These are phyloP conservation scores for Apodemus sylvaticus DNA, from an alignment of 2,113 vertebrate genomes.

Conservation along the genomic window DNA sequence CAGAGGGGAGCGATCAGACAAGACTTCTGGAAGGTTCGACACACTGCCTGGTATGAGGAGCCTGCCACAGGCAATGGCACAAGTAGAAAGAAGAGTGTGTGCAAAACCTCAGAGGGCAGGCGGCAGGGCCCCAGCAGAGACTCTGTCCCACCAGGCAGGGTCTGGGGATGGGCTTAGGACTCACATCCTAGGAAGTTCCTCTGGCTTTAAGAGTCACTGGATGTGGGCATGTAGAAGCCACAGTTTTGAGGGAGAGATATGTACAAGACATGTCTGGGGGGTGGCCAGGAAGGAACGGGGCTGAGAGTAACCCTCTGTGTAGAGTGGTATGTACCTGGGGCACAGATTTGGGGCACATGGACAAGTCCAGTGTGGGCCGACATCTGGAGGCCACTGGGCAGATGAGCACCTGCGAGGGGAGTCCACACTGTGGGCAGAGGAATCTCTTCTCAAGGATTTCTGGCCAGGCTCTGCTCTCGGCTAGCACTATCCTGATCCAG, in stretches of 20 bases:
- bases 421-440: fast-evolving
- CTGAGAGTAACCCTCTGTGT: background rate
- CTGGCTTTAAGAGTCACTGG: background rate
- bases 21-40: background rate
- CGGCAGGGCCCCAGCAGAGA: background rate
- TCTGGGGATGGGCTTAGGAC: background rate
- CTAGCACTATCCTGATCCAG: background rate
- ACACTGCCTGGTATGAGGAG: background rate
- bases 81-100: background rate
- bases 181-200: background rate
- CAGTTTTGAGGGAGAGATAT: background rate
- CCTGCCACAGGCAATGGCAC: background rate
- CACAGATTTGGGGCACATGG: background rate
- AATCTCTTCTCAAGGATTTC: constrained; percentile 25
- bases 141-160: background rate
- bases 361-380: background rate
- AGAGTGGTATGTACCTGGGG: too few species aligned
- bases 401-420: background rate
- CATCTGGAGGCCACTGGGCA: background rate
- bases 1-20: fast-evolving
- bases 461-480: background rate
- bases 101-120: background rate
- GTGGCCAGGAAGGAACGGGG: background rate
- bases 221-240: background rate
- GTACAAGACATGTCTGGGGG: background rate